Percentiles rank a stretch among this genome's conserved stretches.
Evolutionary conservation across 2,888 invertebrate genomes (phyloP).

Genomic region (Proisotoma minuta): DNA sequence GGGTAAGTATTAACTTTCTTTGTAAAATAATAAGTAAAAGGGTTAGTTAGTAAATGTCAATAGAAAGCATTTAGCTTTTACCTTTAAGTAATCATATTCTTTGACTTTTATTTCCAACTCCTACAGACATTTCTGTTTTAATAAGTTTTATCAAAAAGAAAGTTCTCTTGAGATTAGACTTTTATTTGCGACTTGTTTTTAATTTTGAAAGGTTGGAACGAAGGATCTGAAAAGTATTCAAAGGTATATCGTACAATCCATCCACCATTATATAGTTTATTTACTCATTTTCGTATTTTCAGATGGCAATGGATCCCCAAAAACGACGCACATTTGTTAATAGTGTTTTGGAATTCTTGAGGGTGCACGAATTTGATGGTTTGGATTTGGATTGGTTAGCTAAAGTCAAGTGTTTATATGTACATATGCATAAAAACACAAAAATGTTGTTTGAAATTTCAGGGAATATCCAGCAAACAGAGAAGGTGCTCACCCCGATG

Average conservation of each 20-base stretch:
- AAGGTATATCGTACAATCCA: conserved; percentile 48
- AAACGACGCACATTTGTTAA: conserved; percentile 56
- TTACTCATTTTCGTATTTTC: conserved; percentile 5
- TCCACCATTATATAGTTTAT: background rate
- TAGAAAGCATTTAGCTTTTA: too few relatives aligned
- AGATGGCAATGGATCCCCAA: conserved; percentile 52
- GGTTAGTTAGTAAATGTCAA: too few relatives aligned
- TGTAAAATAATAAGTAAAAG: too few relatives aligned
- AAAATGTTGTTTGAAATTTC: background rate
- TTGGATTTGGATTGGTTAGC: conserved; percentile 66
- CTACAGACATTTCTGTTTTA: background rate
- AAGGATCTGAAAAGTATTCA: conserved; percentile 61
- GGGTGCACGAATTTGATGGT: conserved; percentile 62
- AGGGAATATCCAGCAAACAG: conserved; percentile 43
- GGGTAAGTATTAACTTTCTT: conserved; percentile 37
- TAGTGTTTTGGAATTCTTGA: conserved; percentile 57
- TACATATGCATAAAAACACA: conserved; percentile 2
- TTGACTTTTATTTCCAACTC: too few relatives aligned
- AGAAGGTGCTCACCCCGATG: conserved; percentile 41
- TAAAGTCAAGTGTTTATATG: background rate
- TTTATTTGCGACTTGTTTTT: background rate
- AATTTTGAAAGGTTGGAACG: conserved; percentile 50
- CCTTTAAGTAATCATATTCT: too few relatives aligned
- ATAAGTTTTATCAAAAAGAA: background rate
- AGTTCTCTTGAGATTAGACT: background rate